These are phyloP conservation scores for Hybognathus amarus DNA, from an alignment of 2,797 vertebrate genomes.

Conservation along the genomic window DNA sequence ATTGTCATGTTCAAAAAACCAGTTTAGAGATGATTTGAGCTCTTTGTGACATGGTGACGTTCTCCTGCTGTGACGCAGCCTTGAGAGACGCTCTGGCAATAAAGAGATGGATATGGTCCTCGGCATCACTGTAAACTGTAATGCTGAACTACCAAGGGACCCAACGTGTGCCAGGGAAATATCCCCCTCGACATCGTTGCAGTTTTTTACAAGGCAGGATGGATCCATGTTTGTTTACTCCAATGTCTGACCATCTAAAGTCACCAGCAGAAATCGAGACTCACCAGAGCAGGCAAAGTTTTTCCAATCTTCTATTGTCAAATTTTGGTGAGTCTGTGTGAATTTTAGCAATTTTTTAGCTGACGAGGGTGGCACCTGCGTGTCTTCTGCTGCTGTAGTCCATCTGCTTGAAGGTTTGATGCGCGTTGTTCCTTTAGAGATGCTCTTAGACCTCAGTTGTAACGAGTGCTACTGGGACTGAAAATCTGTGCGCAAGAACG, in stretches of 20 bases:
- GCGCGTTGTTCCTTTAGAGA: neutral
- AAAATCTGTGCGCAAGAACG: no score
- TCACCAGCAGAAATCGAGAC: constrained; percentile 29
- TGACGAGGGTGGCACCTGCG: neutral
- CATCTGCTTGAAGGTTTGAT: neutral
- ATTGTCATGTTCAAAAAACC: neutral
- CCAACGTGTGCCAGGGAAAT: neutral
- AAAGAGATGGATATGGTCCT: neutral
- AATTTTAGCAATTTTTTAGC: neutral
- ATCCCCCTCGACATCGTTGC: no score
- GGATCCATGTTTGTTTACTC: constrained; percentile 50
- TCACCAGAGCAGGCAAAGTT: neutral
- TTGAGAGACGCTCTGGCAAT: neutral
- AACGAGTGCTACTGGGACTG: no score
- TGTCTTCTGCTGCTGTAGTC: neutral
- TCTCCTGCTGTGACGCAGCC: no score
- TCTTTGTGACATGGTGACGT: no score
- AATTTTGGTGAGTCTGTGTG: no score
- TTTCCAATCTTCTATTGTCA: neutral
- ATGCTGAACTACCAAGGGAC: neutral
- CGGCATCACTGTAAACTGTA: neutral
- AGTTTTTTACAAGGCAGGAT: constrained; percentile 47
- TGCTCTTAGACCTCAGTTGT: neutral
- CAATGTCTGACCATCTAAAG: constrained; percentile 51
- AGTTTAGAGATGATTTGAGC: neutral